A percentile compares a stretch with the other conserved stretches of the same genome.
phyloP scores from a whole-genome alignment of 2,797 vertebrate species.

The Ceyx erithaca region DNA sequence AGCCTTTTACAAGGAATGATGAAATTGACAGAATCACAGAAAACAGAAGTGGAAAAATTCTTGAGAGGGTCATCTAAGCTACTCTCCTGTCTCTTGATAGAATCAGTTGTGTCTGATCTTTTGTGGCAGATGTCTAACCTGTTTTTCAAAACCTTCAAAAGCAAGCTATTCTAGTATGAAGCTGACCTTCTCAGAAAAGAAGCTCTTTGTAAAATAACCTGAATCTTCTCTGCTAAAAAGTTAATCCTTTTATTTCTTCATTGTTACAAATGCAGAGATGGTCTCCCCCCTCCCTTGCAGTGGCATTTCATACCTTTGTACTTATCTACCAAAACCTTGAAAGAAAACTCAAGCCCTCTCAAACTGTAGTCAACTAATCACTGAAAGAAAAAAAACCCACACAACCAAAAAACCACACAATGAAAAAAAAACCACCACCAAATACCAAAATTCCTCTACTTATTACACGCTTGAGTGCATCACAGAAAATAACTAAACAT shows the following conservation, averaged over 20 bases:
- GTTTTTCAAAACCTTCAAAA: conserved; percentile 50
- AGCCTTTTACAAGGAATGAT: not conserved
- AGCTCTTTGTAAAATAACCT: conserved; percentile 7
- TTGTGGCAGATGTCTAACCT: conserved; percentile 34
- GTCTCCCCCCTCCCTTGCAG: not conserved
- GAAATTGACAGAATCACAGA: conserved; percentile 4
- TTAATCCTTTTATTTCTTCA: conserved; percentile 28
- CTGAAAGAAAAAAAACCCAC: not conserved
- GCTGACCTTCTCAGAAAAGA: not conserved
- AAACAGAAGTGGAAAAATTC: conserved; percentile 18
- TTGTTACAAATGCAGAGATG: not conserved
- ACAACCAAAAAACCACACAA: no score
- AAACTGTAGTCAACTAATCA: not conserved
- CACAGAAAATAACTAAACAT: not conserved
- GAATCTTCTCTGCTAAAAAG: not conserved
- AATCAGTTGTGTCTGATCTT: conserved; percentile 15
- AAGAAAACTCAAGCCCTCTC: not conserved
- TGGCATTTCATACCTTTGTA: not conserved
- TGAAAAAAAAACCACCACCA: not conserved
- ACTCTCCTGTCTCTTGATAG: conserved; percentile 15
- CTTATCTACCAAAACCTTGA: not conserved
- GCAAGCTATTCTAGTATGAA: not conserved
- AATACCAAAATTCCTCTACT: not conserved
- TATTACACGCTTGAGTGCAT: not conserved
- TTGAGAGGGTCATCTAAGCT: conserved; percentile 46